A percentile compares a stretch with the other conserved stretches of the same genome.
Evolutionary conservation across 2,113 vertebrate genomes (phyloP).

Genomic region (Centropus unirufus): DNA sequence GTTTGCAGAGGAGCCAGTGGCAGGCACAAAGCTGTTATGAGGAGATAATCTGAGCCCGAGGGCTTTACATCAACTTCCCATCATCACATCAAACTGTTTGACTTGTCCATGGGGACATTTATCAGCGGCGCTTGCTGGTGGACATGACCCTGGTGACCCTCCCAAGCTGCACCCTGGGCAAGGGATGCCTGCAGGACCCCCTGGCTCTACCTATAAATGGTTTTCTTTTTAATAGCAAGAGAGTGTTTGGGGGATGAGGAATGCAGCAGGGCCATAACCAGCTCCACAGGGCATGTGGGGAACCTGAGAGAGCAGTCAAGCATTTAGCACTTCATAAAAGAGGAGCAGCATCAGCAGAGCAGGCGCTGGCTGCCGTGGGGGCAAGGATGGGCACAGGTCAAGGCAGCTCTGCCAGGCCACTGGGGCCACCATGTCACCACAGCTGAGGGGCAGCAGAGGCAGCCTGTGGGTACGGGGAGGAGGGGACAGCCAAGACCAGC

Average conservation of each 20-base stretch:
- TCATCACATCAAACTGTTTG: neutral
- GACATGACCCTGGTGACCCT: fast-evolving
- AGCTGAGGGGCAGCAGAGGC: fast-evolving
- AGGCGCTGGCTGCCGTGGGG: fast-evolving
- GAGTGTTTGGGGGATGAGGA: neutral
- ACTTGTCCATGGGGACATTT: neutral
- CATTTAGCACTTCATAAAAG: conserved; percentile 35
- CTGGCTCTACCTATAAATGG: neutral
- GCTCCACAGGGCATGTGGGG: fast-evolving
- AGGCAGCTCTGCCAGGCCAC: fast-evolving
- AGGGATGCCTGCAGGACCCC: no score
- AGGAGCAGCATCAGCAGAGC: fast-evolving
- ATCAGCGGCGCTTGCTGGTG: neutral
- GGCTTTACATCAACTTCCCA: neutral
- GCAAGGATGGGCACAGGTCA: fast-evolving
- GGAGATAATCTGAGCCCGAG: neutral
- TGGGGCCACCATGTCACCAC: fast-evolving
- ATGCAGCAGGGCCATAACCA: fast-evolving
- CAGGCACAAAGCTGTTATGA: neutral
- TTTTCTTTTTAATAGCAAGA: neutral
- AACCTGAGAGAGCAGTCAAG: fast-evolving
- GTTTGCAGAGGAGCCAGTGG: neutral
- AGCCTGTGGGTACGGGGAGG: fast-evolving
- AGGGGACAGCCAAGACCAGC: fast-evolving
- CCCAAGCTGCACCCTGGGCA: fast-evolving